These are phyloP conservation scores for Grantiella picta DNA, from an alignment of 2,113 vertebrate species.

Conservation along the genomic window DNA sequence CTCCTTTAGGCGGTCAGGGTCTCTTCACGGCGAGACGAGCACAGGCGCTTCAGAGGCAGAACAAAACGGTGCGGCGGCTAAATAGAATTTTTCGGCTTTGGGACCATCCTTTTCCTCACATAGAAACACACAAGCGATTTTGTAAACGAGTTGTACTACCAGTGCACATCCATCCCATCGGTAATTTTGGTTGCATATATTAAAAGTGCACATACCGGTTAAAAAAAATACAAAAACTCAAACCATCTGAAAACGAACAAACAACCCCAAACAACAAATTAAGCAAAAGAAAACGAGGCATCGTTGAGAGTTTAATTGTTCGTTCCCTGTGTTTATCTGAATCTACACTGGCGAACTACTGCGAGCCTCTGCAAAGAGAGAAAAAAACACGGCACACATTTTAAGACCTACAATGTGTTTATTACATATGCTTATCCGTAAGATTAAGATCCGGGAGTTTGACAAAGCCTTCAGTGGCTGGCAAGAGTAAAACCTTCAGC, in stretches of 20 bases:
- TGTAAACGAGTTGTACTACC: not conserved
- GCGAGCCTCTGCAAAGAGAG: not conserved
- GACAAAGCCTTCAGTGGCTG: not conserved
- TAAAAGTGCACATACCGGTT: not conserved
- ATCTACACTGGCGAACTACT: not conserved
- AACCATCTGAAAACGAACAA: not conserved
- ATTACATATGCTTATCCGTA: not conserved
- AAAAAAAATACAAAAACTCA: fast-evolving
- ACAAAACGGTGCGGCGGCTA: not conserved
- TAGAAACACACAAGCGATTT: not conserved
- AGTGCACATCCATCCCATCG: fast-evolving
- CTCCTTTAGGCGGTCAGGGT: not conserved
- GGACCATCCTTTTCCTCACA: fast-evolving
- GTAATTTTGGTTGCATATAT: not conserved
- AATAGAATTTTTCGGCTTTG: not conserved
- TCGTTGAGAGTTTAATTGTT: not conserved
- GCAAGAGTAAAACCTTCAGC: not conserved
- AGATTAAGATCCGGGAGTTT: not conserved
- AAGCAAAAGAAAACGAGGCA: not conserved
- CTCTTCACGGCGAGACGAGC: fast-evolving
- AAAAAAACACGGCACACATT: not conserved
- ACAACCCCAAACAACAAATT: not conserved
- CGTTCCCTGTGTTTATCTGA: not conserved
- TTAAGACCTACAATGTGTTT: not conserved
- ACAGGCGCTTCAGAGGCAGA: not conserved